Evolutionary conservation across 2,888 invertebrate species (phyloP).

Genomic region (Drosophila recens): DNA sequence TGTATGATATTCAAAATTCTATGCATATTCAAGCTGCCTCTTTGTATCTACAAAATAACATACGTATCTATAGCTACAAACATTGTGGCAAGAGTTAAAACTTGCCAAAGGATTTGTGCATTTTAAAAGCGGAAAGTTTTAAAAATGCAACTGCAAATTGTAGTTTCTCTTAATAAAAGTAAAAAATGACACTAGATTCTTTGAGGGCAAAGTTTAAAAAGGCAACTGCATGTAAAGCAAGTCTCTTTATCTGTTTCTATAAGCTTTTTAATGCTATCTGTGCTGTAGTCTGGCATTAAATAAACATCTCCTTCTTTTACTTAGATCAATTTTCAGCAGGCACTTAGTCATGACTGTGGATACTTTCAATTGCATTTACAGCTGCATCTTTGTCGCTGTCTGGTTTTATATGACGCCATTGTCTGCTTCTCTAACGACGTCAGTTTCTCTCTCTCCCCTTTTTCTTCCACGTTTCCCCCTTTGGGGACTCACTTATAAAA

Average conservation of each 20-base stretch:
- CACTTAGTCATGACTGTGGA: conserved; percentile 19
- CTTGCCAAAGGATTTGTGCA: background rate
- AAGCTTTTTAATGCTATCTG: background rate
- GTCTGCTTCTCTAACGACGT: conserved; percentile 35
- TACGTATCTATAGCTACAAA: background rate
- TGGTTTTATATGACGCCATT: conserved; percentile 50
- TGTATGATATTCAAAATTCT: background rate
- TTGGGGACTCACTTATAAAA: conserved; percentile 18
- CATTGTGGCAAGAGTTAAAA: background rate
- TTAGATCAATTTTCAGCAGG: conserved; percentile 8
- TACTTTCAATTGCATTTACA: conserved; percentile 53
- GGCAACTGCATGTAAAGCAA: background rate
- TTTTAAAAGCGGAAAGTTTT: background rate
- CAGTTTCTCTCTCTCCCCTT: conserved; percentile 6
- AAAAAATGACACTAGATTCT: background rate
- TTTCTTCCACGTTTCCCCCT: background rate
- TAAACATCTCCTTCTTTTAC: conserved; percentile 6
- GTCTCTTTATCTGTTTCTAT: background rate
- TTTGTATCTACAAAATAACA: background rate
- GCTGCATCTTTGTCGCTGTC: conserved; percentile 52
- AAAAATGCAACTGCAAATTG: background rate
- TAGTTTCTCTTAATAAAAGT: background rate
- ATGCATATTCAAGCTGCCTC: background rate
- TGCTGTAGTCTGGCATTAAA: conserved; percentile 6
- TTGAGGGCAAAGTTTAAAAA: background rate